phyloP scores from a whole-genome alignment of 2,888 invertebrate genomes.

The Dione vanillae region DNA sequence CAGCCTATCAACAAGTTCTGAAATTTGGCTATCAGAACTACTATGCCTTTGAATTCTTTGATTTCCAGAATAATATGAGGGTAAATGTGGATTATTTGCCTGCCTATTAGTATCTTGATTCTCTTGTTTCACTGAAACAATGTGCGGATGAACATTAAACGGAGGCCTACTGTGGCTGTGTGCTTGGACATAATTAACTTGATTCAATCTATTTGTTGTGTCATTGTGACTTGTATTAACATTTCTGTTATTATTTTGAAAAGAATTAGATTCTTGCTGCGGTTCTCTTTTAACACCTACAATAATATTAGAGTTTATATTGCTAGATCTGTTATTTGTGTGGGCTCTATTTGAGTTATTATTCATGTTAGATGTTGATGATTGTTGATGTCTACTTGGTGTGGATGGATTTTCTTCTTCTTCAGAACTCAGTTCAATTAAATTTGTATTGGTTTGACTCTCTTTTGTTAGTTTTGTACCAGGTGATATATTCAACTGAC shows the following conservation, averaged over 20 bases:
- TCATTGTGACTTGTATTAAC: conserved; percentile 43
- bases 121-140: conserved; percentile 18
- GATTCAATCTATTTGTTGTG: conserved; percentile 36
- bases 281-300: conserved; percentile 68
- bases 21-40: conserved; percentile 3
- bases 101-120: conserved; percentile 9
- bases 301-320: conserved; percentile 48
- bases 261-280: conserved; percentile 52
- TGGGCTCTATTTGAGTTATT: conserved; percentile 36
- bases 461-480: conserved; percentile 73
- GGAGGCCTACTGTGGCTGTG: conserved; percentile 37
- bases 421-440: conserved; percentile 80
- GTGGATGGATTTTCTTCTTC: conserved; percentile 71
- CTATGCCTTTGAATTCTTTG: neutral
- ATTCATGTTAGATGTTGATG: conserved; percentile 55
- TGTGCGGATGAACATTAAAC: conserved; percentile 6
- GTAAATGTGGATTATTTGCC: conserved; percentile 3
- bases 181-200: conserved; percentile 24
- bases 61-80: conserved; percentile 9
- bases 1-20: neutral
- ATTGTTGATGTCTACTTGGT: conserved; percentile 63
- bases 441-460: conserved; percentile 62
- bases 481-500: conserved; percentile 76
- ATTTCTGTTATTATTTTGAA: conserved; percentile 51
- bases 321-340: conserved; percentile 43